These are phyloP conservation scores for Clusia tigrina DNA, from an alignment of 2,888 invertebrate genomes.

Conservation along the genomic window DNA sequence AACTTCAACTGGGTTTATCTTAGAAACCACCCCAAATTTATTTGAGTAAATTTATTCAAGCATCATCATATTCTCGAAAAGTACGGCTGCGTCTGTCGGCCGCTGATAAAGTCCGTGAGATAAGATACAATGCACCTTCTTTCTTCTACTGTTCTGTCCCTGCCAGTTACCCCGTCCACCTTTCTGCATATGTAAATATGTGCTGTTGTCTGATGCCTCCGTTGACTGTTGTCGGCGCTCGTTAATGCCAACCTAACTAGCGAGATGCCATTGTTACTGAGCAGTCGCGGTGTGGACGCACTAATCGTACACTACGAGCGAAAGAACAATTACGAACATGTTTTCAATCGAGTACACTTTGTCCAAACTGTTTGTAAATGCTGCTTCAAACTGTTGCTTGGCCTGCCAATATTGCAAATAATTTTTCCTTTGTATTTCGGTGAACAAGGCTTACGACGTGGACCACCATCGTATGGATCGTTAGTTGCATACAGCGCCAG, in stretches of 20 bases:
- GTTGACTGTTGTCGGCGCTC: not conserved
- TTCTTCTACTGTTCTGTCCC: too few species aligned
- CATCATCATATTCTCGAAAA: too few species aligned
- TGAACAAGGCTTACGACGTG: slow-evolving; percentile 29
- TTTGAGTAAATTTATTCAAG: too few species aligned
- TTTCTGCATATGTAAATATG: too few species aligned
- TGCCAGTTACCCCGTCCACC: too few species aligned
- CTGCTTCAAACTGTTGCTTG: slow-evolving; percentile 26
- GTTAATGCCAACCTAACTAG: too few species aligned
- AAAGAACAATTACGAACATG: slow-evolving; percentile 25
- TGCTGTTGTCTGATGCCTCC: too few species aligned
- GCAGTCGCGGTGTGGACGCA: slow-evolving; percentile 33
- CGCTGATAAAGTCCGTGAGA: not conserved
- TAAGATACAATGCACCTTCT: not conserved
- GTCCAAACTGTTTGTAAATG: not conserved
- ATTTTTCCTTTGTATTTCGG: slow-evolving; percentile 14
- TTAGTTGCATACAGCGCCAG: not conserved
- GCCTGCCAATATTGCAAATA: slow-evolving; percentile 26
- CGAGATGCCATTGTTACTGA: slow-evolving; percentile 40
- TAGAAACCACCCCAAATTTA: too few species aligned
- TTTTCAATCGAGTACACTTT: slow-evolving; percentile 5
- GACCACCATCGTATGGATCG: slow-evolving; percentile 22
- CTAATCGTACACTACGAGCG: slow-evolving; percentile 29
- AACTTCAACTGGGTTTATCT: too few species aligned
- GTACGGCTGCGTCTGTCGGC: too few species aligned